Conservation (phyloP, 2,113 vertebrate species). For the human region GRCh38 chr11:69499501-69500000, state of each 20-base stretch:
- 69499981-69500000: background rate
- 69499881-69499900: background rate
- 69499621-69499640: background rate
- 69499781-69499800: background rate
- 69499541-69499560: background rate
- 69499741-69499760: rapidly evolving
- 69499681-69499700: no score
- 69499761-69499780: rapidly evolving
- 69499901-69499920: rapidly evolving
- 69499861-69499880: background rate
- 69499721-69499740: rapidly evolving
- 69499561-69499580: rapidly evolving
- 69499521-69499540: background rate
- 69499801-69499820: background rate
- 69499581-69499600: rapidly evolving
- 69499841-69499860: background rate
- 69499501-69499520: rapidly evolving
- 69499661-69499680: rapidly evolving
- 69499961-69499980: background rate
- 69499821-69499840: background rate
- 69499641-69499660: background rate
- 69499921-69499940: background rate
- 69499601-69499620: rapidly evolving
- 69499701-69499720: rapidly evolving
- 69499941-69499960: background rate